phyloP scores from a whole-genome alignment of 2,113 vertebrate species.

The Neolamprologus kungweensis region DNA sequence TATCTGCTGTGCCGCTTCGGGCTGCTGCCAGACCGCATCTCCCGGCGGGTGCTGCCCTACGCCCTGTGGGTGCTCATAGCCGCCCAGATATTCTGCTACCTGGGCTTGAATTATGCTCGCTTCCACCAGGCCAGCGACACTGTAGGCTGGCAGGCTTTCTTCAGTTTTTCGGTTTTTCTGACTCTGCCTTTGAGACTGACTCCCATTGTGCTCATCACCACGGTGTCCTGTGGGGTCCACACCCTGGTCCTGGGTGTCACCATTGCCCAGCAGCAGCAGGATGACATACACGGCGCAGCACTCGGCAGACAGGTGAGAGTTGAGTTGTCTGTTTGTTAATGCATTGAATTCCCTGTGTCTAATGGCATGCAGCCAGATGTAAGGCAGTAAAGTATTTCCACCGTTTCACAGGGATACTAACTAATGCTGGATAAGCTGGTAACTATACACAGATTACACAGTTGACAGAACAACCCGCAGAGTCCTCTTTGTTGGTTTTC shows the following conservation, averaged over 20 bases:
- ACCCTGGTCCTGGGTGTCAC: conserved; percentile 87
- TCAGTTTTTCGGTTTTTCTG: conserved; percentile 91
- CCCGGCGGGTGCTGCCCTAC: conserved; percentile 83
- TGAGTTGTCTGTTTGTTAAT: neutral
- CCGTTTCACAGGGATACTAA: neutral
- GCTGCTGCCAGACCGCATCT: conserved; percentile 79
- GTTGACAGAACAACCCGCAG: neutral
- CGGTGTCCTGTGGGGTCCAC: conserved; percentile 82
- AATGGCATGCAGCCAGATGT: neutral
- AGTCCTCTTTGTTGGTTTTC: neutral
- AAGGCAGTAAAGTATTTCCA: neutral
- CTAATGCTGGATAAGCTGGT: neutral
- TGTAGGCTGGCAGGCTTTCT: conserved; percentile 94
- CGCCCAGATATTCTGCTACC: conserved; percentile 86
- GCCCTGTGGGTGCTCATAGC: conserved; percentile 88
- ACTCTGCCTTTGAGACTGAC: conserved; percentile 85
- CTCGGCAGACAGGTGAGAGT: conserved; percentile 82
- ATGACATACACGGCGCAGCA: conserved; percentile 65
- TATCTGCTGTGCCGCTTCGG: conserved; percentile 81
- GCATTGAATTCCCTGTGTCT: neutral
- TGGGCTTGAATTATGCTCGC: conserved; percentile 82
- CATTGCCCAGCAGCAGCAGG: conserved; percentile 85
- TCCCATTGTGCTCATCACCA: conserved; percentile 84
- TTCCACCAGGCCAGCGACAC: conserved; percentile 89
- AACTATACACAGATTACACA: neutral